These are phyloP conservation scores for Pollenia griseotomentosa DNA, from an alignment of 2,888 invertebrate species.

Conservation along the genomic window DNA sequence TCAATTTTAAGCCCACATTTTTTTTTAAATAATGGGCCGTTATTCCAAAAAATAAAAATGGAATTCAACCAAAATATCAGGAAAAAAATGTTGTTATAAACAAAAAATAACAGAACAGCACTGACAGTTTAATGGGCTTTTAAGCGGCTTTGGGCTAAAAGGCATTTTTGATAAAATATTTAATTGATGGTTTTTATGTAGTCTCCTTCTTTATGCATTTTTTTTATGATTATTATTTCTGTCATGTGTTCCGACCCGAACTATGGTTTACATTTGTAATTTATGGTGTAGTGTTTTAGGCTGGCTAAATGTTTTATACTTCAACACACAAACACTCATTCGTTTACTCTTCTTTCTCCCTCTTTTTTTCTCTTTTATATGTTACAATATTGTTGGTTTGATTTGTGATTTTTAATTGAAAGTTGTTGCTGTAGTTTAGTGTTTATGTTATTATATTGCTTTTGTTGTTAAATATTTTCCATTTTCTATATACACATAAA, in stretches of 20 bases:
- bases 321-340: background rate
- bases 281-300: constrained; percentile 65
- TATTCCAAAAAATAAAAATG: background rate
- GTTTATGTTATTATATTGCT: constrained; percentile 31
- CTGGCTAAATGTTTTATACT: constrained; percentile 47
- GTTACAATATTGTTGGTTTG: constrained; percentile 63
- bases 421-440: constrained; percentile 55
- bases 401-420: constrained; percentile 73
- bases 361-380: constrained; percentile 16
- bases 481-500: constrained; percentile 51
- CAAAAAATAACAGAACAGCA: constrained; percentile 63
- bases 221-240: constrained; percentile 52
- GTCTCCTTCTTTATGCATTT: constrained; percentile 15
- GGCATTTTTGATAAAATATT: constrained; percentile 72
- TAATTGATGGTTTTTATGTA: constrained; percentile 72
- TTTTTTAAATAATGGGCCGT: constrained; percentile 22
- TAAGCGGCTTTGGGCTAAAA: constrained; percentile 73
- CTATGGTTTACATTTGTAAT: constrained; percentile 63
- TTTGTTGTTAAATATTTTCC: constrained; percentile 34
- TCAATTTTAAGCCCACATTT: constrained; percentile 38
- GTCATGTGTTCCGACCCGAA: constrained; percentile 36
- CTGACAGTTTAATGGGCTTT: constrained; percentile 74
- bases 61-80: constrained; percentile 8
- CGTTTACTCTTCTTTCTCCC: background rate
- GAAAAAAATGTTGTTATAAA: constrained; percentile 61